Base-by-base conservation (phyloP, 2,797 vertebrate genomes). In the Netta rufina region DNA sequence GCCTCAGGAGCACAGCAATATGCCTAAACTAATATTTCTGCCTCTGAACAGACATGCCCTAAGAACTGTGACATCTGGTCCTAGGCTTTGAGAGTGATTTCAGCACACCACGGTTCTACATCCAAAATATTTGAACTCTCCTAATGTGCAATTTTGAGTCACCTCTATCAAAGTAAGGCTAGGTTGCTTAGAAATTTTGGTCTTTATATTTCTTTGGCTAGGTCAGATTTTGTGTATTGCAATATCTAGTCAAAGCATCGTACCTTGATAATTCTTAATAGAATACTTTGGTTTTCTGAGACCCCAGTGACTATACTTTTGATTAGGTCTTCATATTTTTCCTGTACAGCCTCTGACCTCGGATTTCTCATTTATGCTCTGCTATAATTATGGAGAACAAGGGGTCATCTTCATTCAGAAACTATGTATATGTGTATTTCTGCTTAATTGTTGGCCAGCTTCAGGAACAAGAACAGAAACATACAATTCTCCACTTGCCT, bases 1-100 rank as follows among this genome's bases (percentile, higher is more conserved):
- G 80, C 93, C 80, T 61, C 1, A 1, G 83, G 17, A 86, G 71
- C 77, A 21, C 61, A 86, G 86, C 70, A n/a, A 30, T 53, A 4
- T 13, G 84, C 94, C 86, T 83, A 81, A 93, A 27, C 47, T 78
- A 86, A 95, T 81, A 88, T 79, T 91, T 32, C 75, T 65, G 85
- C 83, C 77, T 92, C 53, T 0, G 0, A 86, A 79, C 79, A 93
- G 82, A 87, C 58, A 13, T 53, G 32, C 74, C 76, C 43, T 54
- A 84, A 88, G 83, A 88, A 87, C 79, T 64, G 73, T 75, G 83
- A 90, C 87, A 87, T 91, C 87, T 96, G 77, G 51, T 86, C 49
- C 67, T 27, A 43, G 57, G 65, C n/a, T 86, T 66, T 60, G n/a
- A 60, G 56, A 79, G 38, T 28, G 32, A 67, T 65, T 91, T 90